Evolutionary conservation across 2,888 invertebrate genomes (phyloP), one percentile per base, ranked within the genome.

Genomic region (Melipona beecheii): DNA sequence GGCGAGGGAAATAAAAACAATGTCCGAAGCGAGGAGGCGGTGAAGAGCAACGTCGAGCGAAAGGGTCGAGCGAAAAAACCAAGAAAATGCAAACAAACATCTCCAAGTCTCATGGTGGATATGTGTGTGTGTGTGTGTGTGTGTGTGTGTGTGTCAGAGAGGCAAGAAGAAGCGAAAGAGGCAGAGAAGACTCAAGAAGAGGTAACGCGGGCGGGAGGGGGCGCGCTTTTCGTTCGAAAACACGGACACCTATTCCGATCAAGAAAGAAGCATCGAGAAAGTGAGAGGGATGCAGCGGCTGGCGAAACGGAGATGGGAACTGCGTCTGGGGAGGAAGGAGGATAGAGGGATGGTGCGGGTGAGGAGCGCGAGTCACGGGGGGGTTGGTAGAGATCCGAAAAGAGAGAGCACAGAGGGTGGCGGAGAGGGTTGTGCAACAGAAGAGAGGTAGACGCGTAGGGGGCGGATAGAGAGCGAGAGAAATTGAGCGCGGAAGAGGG

Each of bases 241-340:
- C 83, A 83, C 83, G 72, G 62, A 81, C 82, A 81, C 81, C 81
- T 81, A 81, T 81, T 54, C 75, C 66, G 83, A 82, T 83, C 72
- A 73, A 84, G 75, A 79, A 80, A 84, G 68, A 81, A 72, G 60
- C 58, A 78, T 77, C 68, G 77, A 64, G 76, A 27, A 70, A 71
- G 78, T 81, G 71, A 77, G 66, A 83, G 78, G 72, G 80, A 24
- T 24, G 60, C 69, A 52, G 36, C 9, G 70, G 36, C 62, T 27
- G 50, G 58, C 36, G 50, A 52, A 74, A 84, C 49, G 64, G 70
- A 52, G 58, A 54, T 27, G 62, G 31, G 58, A 75, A 75, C 72
- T 70, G 60, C 56, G 78, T 69, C 79, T 56, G 17, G 58, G 50
- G 50, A 50, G 69, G 24, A 24, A 74, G 31, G 9, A 64, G 69